phyloP scores from a whole-genome alignment of 2,113 vertebrate species.

The Hucho hucho region DNA sequence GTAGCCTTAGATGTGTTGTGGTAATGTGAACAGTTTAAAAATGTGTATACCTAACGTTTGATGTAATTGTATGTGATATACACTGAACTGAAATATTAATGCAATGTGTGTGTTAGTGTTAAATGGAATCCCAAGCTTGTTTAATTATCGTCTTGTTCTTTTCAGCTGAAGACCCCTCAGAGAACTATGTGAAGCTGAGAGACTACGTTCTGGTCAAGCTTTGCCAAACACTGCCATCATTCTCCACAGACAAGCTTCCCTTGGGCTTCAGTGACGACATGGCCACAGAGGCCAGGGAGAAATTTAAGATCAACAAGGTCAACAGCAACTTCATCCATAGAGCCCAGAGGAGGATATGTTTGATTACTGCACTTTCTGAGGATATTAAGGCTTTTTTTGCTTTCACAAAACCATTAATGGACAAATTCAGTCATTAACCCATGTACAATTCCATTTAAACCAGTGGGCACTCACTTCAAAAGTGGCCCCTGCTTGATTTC shows the following conservation, averaged over 20 bases:
- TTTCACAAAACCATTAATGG: background rate
- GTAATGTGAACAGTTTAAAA: background rate
- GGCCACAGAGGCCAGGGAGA: conserved; percentile 87
- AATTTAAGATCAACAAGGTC: conserved; percentile 99
- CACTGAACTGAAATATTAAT: too few relatives aligned
- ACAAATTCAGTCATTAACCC: conserved; percentile 1
- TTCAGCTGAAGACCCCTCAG: conserved; percentile 94
- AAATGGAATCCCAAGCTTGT: background rate
- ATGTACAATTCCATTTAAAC: background rate
- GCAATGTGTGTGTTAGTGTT: background rate
- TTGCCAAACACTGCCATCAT: conserved; percentile 86
- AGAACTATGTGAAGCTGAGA: conserved; percentile 93
- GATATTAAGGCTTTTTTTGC: background rate
- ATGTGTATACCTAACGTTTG: background rate
- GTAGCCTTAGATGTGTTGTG: background rate
- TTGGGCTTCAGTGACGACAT: conserved; percentile 91
- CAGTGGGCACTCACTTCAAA: background rate
- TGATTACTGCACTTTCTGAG: too few relatives aligned
- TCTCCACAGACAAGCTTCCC: conserved; percentile 85
- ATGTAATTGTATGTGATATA: background rate
- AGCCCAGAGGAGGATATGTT: background rate
- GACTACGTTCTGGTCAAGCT: conserved; percentile 95
- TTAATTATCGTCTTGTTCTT: background rate
- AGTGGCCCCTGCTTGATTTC: conserved; percentile 36
- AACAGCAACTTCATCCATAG: background rate